phyloP scores from a whole-genome alignment of 35 echinoderm and acorn worm species.

The Apostichopus japonicus region DNA sequence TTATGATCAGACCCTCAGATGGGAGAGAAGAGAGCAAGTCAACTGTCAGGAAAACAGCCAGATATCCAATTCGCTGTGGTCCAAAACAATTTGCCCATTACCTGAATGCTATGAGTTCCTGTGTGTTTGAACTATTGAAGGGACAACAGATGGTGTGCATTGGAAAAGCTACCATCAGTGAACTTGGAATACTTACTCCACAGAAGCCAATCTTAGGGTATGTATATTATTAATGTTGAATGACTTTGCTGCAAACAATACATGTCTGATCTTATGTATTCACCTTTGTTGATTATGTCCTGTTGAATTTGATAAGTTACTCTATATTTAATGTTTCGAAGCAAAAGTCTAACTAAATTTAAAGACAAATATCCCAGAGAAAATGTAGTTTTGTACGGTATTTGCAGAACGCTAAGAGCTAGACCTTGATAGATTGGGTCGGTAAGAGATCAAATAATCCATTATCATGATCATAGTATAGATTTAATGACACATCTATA shows the following conservation, averaged over 20 bases:
- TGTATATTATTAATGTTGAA: neutral
- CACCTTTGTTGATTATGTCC: too few relatives aligned
- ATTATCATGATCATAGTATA: neutral
- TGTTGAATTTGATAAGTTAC: too few relatives aligned
- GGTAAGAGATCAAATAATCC: too few relatives aligned
- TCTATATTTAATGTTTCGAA: too few relatives aligned
- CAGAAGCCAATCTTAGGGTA: conserved; percentile 92
- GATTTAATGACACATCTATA: neutral
- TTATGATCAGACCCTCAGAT: conserved; percentile 76
- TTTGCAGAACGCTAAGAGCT: too few relatives aligned
- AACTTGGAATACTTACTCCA: conserved; percentile 81
- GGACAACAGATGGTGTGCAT: conserved; percentile 61
- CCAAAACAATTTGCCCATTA: conserved; percentile 98
- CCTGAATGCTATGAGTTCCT: conserved; percentile 91
- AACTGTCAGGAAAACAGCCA: conserved; percentile 67
- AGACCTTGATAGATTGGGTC: too few relatives aligned
- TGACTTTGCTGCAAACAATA: too few relatives aligned
- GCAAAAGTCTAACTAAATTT: too few relatives aligned
- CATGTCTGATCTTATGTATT: too few relatives aligned
- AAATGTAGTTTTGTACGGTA: too few relatives aligned
- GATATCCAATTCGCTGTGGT: conserved; percentile 92
- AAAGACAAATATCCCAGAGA: too few relatives aligned
- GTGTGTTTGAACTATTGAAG: conserved; percentile 74
- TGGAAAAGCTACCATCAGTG: conserved; percentile 85
- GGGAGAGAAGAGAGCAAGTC: conserved; percentile 80